Evolutionary conservation across 2,797 vertebrate genomes (phyloP).

Genomic region (Enteromius radiatus): DNA sequence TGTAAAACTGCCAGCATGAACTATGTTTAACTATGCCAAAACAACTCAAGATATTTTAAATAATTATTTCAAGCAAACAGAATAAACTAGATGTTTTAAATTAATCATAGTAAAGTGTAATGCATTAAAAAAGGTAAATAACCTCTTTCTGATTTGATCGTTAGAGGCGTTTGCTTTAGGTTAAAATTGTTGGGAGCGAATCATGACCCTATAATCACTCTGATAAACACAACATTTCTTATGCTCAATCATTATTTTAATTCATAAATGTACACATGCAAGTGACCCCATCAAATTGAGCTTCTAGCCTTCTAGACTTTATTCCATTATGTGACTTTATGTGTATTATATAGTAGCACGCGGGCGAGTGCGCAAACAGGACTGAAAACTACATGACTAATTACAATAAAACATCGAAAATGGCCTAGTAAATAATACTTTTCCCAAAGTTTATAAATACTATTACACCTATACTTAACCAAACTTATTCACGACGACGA

Average conservation of each 20-base stretch:
- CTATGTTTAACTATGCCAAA: not conserved
- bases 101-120: not conserved
- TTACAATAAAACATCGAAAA: not conserved
- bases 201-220: not conserved
- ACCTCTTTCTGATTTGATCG: not conserved
- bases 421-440: not conserved
- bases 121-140: not conserved
- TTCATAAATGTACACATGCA: not conserved
- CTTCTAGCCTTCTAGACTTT: not conserved
- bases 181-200: not conserved
- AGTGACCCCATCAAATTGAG: not conserved
- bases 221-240: not conserved
- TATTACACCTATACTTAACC: not conserved
- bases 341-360: not conserved
- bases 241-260: conserved; percentile 1
- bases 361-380: not conserved
- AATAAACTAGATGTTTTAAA: not conserved
- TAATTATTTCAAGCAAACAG: not conserved
- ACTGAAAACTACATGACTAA: not conserved
- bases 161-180: not conserved
- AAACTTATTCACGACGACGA: not conserved
- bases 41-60: not conserved
- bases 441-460: not conserved
- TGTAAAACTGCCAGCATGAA: not conserved
- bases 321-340: not conserved